Conservation (phyloP, 2,113 vertebrate species). For the Crocuta crocuta region DNA sequence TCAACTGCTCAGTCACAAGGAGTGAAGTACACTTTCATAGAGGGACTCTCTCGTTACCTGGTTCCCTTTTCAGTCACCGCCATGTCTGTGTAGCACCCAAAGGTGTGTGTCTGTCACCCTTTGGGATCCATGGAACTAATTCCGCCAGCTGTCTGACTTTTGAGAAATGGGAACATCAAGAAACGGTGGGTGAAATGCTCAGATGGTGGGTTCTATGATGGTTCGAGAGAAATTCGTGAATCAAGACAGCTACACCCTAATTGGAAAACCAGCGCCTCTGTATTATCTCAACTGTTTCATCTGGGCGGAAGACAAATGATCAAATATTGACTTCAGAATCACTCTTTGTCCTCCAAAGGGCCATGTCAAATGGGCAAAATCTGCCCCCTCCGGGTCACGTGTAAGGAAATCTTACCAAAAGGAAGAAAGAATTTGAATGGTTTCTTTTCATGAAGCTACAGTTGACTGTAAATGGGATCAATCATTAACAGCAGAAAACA, state of each 20-base stretch:
- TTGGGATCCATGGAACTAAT: not conserved
- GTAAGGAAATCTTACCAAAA: not conserved
- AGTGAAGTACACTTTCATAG: not conserved
- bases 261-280: not conserved
- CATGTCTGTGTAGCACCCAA: not conserved
- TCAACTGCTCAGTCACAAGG: not conserved
- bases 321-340: slow-evolving; percentile 28
- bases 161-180: not conserved
- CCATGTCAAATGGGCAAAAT: not conserved
- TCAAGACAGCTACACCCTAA: not conserved
- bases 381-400: not conserved
- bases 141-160: not conserved
- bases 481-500: not conserved
- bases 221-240: not conserved
- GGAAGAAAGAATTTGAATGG: slow-evolving; percentile 11
- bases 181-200: not conserved
- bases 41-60: not conserved
- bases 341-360: slow-evolving; percentile 26
- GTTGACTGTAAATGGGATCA: not conserved
- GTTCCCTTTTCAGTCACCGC: not conserved
- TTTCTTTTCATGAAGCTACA: slow-evolving; percentile 32
- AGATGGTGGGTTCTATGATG: not conserved
- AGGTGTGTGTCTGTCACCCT: not conserved
- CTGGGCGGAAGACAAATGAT: not conserved
- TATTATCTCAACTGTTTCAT: not conserved